Evolutionary conservation across 30 jellyfish, hydroid and myxozoan genomes (phyloP).

Genomic region (Aurelia sp.): DNA sequence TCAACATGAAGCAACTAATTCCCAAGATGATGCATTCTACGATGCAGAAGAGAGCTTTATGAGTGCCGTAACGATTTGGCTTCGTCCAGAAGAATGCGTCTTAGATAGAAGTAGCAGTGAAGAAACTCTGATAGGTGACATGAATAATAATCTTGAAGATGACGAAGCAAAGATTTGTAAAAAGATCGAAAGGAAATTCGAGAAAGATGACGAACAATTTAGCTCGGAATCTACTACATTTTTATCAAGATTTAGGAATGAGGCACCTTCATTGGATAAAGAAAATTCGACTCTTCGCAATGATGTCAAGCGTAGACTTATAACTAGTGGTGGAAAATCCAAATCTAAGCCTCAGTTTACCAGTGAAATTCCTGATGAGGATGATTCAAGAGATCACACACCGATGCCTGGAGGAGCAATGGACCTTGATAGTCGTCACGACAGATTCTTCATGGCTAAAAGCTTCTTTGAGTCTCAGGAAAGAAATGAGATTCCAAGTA

Average conservation of each 20-base stretch:
- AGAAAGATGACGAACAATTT: not conserved
- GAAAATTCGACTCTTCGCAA: not conserved
- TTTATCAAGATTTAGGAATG: not conserved
- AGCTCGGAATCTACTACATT: not conserved
- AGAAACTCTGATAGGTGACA: conserved; percentile 46
- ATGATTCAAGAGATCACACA: not conserved
- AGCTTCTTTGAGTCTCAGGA: conserved; percentile 20
- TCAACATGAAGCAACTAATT: too few relatives aligned
- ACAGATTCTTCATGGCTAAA: conserved; percentile 22
- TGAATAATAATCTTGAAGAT: conserved; percentile 10
- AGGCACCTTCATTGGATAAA: not conserved
- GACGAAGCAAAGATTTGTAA: conserved; percentile 22
- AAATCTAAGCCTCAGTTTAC: not conserved
- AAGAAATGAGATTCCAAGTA: not conserved
- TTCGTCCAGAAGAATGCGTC: conserved; percentile 20
- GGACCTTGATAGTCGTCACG: conserved; percentile 5
- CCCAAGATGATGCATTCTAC: too few relatives aligned
- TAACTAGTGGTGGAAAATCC: not conserved
- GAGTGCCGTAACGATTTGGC: conserved; percentile 32
- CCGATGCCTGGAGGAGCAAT: not conserved
- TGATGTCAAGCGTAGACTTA: not conserved
- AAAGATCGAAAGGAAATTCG: conserved; percentile 25
- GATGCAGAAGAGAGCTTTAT: conserved; percentile 26
- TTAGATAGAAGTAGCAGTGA: conserved; percentile 40
- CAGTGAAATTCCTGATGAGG: not conserved